Base-by-base conservation (phyloP, 2,113 vertebrate genomes). In the Psettodes erumei region DNA sequence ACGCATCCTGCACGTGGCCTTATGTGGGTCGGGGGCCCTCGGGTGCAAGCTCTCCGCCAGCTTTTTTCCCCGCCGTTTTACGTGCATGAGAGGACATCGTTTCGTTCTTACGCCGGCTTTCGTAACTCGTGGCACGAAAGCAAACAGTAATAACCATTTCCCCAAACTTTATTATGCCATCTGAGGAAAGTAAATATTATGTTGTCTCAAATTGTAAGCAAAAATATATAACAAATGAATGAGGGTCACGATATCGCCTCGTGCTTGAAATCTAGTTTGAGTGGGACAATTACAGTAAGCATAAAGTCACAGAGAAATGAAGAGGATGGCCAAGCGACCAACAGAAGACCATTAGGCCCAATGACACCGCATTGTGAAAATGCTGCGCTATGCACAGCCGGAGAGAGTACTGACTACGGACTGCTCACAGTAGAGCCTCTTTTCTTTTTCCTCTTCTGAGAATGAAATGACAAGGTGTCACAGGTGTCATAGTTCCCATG, bases 401-500 rank as follows among this genome's bases (percentile, higher is more conserved):
- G 64, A 71, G 50, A 83, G 68, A 58, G n/a, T n/a, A n/a, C n/a
- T n/a, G 77, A 79, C 58, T 50, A 32, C 1, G 1, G 59, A 78
- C 81, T 72, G 81, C 77, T 84, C 56, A 75, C 40, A 27, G 30
- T n/a, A 56, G 65, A 85, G 81, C 74, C 70, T 59, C 3, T 70
- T 79, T 61, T 48, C 59, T 67, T 59, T 21, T 79, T 61, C 43
- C 59, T 67, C 55, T 21, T 11, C 35, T 42, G 40, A 75, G 60
- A 62, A 67, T 75, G 50, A 85, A 59, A 82, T 70, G 79, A 82
- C 43, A 8, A 81, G 72, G 55, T 58, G 62, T 71, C 75, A 82
- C 77, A 62, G 77, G 82, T 84, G 75, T 77, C 81, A 88, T 82
- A 63, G 92, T 91, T 92, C 47, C 89, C 90, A 92, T 90, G 85